A percentile compares a stretch with the other conserved stretches of the same genome.
phyloP scores from a whole-genome alignment of 2,113 vertebrate genomes.

The Elanoides forficatus region DNA sequence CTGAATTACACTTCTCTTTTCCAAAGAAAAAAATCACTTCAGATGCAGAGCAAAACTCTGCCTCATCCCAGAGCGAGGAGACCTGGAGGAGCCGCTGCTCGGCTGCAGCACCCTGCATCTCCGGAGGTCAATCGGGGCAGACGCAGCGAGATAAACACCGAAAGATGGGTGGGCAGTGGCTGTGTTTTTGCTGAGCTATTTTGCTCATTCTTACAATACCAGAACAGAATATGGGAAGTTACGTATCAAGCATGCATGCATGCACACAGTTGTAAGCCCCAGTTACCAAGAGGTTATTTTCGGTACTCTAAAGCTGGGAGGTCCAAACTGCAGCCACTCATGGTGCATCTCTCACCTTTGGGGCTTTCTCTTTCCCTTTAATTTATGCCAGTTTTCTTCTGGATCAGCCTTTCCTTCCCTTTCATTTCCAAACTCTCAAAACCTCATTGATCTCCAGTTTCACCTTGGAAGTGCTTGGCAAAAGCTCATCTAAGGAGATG shows the following conservation, averaged over 20 bases:
- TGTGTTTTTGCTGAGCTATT: neutral
- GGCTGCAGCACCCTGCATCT: neutral
- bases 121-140: neutral
- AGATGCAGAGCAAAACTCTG: neutral
- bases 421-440: neutral
- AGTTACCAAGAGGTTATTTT: neutral
- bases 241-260: neutral
- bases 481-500: neutral
- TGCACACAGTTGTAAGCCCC: neutral
- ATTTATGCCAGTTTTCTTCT: neutral
- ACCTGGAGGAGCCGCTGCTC: neutral
- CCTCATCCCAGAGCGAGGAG: neutral
- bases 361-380: neutral
- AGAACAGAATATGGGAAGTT: constrained; percentile 12
- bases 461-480: neutral
- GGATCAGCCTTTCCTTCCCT: neutral
- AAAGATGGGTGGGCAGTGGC: neutral
- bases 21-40: neutral
- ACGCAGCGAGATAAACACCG: neutral
- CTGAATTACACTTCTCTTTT: constrained; percentile 38
- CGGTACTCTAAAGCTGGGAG: neutral
- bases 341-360: neutral
- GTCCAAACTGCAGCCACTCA: neutral
- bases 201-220: neutral
- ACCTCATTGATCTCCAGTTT: neutral